Evolutionary conservation across 2,888 invertebrate species (phyloP).

Genomic region (Sarcophaga variegata): DNA sequence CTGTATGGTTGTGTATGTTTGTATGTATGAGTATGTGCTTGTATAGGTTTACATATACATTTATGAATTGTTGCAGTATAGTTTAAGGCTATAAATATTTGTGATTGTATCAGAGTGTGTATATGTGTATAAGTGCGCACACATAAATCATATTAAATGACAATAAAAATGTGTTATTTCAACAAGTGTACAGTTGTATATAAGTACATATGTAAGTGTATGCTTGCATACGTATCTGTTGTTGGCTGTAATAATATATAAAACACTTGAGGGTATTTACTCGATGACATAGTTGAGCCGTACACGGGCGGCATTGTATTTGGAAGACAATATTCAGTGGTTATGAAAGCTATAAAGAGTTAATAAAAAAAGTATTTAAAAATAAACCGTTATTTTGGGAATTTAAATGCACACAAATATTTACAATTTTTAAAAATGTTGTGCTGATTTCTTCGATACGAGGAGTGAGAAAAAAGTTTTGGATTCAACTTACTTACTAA

Average conservation of each 20-base stretch:
- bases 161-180: constrained; percentile 44
- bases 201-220: background rate
- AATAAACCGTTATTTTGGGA: background rate
- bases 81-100: constrained; percentile 41
- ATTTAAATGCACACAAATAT: too few relatives aligned
- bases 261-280: constrained; percentile 13
- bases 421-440: too few relatives aligned
- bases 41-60: background rate
- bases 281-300: background rate
- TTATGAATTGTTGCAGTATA: constrained; percentile 9
- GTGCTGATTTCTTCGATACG: too few relatives aligned
- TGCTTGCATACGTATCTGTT: background rate
- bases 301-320: background rate
- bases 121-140: background rate
- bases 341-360: background rate
- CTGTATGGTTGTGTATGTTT: background rate
- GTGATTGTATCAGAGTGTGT: background rate
- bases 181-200: constrained; percentile 25
- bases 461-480: too few relatives aligned
- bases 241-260: background rate
- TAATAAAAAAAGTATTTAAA: background rate
- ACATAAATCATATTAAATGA: constrained; percentile 52
- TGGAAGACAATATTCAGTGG: background rate
- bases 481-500: too few relatives aligned
- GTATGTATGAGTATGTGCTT: background rate